phyloP scores from a whole-genome alignment of 2,888 invertebrate species.

The Fragum sueziense region DNA sequence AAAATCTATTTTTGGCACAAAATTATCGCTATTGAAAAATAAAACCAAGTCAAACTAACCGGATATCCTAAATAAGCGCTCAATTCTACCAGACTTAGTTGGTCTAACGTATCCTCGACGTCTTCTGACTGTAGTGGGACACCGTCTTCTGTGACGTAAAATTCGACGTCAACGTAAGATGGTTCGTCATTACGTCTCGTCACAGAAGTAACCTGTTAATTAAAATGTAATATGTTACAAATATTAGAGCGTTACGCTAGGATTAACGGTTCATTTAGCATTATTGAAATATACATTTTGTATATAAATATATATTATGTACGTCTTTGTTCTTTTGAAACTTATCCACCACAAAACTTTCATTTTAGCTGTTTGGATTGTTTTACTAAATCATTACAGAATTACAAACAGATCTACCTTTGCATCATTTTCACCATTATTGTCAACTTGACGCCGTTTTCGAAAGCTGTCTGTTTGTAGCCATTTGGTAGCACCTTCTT shows the following conservation, averaged over 20 bases:
- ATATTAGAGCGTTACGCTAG: not conserved
- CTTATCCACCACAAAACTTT: not conserved
- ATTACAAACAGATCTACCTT: not conserved
- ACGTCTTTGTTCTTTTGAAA: not conserved
- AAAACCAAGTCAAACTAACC: not conserved
- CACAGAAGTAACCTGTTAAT: constrained; percentile 4
- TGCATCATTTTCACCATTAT: not conserved
- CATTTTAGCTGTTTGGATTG: not conserved
- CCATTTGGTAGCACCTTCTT: constrained; percentile 3
- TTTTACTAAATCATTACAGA: not conserved
- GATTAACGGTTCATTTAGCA: not conserved
- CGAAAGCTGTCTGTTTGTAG: not conserved
- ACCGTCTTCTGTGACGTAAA: constrained; percentile 10
- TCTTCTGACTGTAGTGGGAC: not conserved
- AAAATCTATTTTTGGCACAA: too few relatives aligned
- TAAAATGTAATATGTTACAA: not conserved
- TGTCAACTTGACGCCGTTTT: not conserved
- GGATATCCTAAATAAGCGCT: constrained; percentile 17
- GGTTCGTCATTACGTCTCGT: not conserved
- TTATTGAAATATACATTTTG: not conserved
- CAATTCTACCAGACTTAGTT: constrained; percentile 6
- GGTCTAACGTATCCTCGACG: not conserved
- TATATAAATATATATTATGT: not conserved
- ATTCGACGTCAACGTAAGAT: constrained; percentile 13
- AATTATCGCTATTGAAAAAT: too few relatives aligned